These are phyloP conservation scores for Oreocharis arfaki DNA, from an alignment of 2,113 vertebrate species.

Conservation along the genomic window DNA sequence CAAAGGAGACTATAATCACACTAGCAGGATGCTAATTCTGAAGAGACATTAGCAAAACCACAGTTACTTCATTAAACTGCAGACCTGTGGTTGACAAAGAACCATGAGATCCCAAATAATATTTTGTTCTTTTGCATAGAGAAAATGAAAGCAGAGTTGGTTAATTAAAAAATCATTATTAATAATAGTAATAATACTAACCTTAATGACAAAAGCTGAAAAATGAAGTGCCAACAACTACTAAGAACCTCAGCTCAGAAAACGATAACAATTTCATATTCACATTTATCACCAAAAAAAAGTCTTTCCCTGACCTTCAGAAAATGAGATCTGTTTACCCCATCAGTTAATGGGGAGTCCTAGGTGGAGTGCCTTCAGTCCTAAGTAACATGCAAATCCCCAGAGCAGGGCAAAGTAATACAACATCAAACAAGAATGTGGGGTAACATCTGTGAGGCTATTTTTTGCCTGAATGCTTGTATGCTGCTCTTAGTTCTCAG, in stretches of 20 bases:
- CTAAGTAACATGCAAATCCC: constrained; percentile 3
- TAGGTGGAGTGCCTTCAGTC: neutral
- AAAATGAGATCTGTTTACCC: neutral
- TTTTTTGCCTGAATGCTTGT: neutral
- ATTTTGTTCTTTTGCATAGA: neutral
- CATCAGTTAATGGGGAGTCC: neutral
- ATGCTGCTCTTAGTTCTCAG: neutral
- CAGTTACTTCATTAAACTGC: constrained; percentile 13
- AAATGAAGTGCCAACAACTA: neutral
- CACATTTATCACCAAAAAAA: constrained; percentile 13
- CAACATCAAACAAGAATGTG: neutral
- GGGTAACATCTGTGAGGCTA: constrained; percentile 32
- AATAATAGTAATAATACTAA: neutral
- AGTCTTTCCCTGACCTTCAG: constrained; percentile 66
- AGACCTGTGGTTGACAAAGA: constrained; percentile 4
- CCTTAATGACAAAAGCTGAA: neutral
- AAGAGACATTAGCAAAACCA: constrained; percentile 39
- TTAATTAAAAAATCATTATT: neutral
- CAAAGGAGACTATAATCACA: constrained; percentile 46
- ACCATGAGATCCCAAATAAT: neutral
- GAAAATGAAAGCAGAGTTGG: neutral
- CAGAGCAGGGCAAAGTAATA: neutral
- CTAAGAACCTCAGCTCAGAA: neutral
- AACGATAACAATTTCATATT: neutral
- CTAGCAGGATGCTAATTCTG: constrained; percentile 44